A percentile compares a stretch with the other conserved stretches of the same genome.
Evolutionary conservation across 2,113 vertebrate species (phyloP).

Genomic region (Arvicanthis niloticus): DNA sequence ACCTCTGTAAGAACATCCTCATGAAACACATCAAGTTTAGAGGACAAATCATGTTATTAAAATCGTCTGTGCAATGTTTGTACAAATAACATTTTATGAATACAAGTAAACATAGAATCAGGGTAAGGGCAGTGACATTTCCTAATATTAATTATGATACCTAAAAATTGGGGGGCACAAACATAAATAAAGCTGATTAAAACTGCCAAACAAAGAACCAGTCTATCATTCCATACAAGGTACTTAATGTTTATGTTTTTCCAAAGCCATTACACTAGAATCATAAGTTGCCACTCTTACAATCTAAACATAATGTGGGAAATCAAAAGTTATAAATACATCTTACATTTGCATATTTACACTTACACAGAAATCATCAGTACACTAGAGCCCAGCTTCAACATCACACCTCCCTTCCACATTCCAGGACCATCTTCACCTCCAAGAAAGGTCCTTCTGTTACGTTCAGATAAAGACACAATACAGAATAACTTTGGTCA

Average conservation of each 20-base stretch:
- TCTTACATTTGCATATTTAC: constrained; percentile 83
- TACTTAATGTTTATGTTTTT: constrained; percentile 82
- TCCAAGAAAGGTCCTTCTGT: constrained; percentile 26
- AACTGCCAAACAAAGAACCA: constrained; percentile 93
- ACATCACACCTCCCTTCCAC: constrained; percentile 49
- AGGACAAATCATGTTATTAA: constrained; percentile 89
- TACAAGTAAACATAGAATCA: constrained; percentile 92
- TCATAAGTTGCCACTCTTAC: constrained; percentile 83
- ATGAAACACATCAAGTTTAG: constrained; percentile 84
- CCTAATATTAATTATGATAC: constrained; percentile 86
- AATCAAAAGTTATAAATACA: constrained; percentile 82
- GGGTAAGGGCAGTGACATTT: constrained; percentile 85
- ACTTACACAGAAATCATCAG: constrained; percentile 75
- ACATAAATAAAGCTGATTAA: constrained; percentile 97
- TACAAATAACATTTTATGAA: constrained; percentile 91
- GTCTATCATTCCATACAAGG: constrained; percentile 87
- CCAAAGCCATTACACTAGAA: constrained; percentile 85
- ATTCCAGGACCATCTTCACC: background rate
- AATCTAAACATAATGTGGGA: constrained; percentile 83
- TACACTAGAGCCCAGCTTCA: constrained; percentile 72
- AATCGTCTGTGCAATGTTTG: constrained; percentile 89
- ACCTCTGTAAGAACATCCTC: constrained; percentile 82
- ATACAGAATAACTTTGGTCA: constrained; percentile 66
- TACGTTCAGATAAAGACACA: constrained; percentile 23
- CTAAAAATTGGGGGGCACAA: constrained; percentile 93